Base-by-base conservation (phyloP, 2,888 invertebrate genomes). In the Dysmachus trigonus region DNA sequence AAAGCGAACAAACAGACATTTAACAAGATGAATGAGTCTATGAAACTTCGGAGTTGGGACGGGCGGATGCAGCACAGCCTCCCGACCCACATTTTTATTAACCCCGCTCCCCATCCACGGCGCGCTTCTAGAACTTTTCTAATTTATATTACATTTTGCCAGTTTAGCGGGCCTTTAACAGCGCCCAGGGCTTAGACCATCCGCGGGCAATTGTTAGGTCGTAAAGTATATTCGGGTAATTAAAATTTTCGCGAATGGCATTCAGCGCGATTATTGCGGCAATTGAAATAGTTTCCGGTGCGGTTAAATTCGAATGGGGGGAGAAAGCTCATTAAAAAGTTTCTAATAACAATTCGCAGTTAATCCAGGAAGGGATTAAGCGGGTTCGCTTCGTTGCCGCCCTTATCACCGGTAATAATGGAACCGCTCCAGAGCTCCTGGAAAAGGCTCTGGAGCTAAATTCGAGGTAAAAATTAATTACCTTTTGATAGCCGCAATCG, bases 11-110 rank as follows among this genome's bases (percentile, higher is more conserved):
- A 83, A 72, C 83, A 41, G 72, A 72, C 83, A 83, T 62, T 71
- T 31, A 71, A 71, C 41, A 72, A 83, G 83, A 83, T 72, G 83
- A 83, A 83, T 83, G 83, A 83, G 83, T 83, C 83, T 83, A 83
- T 83, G 72, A 83, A 83, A 72, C 18, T 83, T 83, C 41, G 72
- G 38, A 72, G 30, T 83, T 72, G 83, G 41, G 30, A 72, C n/a
- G 31, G 33, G 62, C 35, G 53, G 53, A 22, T 18, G n/a, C 33
- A 81, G 7, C 35, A 22, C 62, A 2, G 22, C 27, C 62, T n/a
- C 62, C 62, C 62, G 22, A 62, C 33, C 33, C 81, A 53, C 7
- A 31, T 33, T 51, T 53, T 62, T 62, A 62, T 62, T 62, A 62
- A 22, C 62, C 10, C 27, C 13, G n/a, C 5, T 1, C n/a, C 47